These are phyloP conservation scores for Dolichoris vasculosae DNA, from an alignment of 1,140 invertebrate species.

Conservation along the genomic window DNA sequence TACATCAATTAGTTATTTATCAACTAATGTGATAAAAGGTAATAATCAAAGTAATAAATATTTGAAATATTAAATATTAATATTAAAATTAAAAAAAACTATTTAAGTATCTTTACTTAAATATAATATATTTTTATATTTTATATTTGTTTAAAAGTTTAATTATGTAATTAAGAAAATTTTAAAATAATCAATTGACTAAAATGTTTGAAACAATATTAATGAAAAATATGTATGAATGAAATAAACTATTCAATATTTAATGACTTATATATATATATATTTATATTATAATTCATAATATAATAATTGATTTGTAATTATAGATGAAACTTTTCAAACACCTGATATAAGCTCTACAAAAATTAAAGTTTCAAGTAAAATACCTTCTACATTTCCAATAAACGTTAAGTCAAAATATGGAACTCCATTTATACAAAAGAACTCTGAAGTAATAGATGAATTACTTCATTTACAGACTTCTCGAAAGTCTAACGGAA, in stretches of 20 bases:
- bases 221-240: neutral
- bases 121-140: too few species aligned
- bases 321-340: slow-evolving; percentile 46
- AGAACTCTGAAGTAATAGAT: slow-evolving; percentile 13
- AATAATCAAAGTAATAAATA: slow-evolving; percentile 2
- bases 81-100: neutral
- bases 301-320: neutral
- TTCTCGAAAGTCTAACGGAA: slow-evolving; percentile 13
- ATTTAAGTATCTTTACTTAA: too few species aligned
- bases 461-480: slow-evolving; percentile 12
- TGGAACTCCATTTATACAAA: slow-evolving; percentile 1
- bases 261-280: neutral
- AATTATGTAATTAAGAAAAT: neutral
- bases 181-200: too few species aligned
- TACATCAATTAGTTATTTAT: neutral
- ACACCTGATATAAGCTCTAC: slow-evolving; percentile 29
- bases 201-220: neutral
- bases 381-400: neutral
- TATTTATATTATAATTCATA: neutral
- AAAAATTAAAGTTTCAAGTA: slow-evolving; percentile 11
- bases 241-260: neutral
- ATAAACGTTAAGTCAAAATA: neutral
- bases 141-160: too few species aligned
- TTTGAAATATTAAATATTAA: neutral
- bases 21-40: slow-evolving; percentile 15